These are phyloP conservation scores for Papilio glaucus DNA, from an alignment of 1,140 invertebrate genomes.

Conservation along the genomic window DNA sequence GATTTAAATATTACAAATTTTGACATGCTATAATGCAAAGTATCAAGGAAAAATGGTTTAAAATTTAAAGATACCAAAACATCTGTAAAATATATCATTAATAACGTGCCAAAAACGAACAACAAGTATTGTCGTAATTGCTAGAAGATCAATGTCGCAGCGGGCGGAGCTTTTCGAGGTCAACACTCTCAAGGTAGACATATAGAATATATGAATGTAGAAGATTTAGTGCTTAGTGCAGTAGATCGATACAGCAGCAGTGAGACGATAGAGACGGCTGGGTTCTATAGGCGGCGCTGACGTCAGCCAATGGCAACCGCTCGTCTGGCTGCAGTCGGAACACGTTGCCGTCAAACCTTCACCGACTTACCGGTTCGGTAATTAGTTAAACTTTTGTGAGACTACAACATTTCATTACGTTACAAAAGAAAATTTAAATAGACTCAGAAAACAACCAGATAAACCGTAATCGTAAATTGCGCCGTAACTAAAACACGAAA, in stretches of 20 bases:
- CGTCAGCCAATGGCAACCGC: conserved; percentile 69
- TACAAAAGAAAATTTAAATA: conserved; percentile 3
- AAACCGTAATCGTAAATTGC: conserved; percentile 65
- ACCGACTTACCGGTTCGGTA: conserved; percentile 76
- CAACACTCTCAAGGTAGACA: conserved; percentile 44
- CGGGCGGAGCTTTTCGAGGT: conserved; percentile 45
- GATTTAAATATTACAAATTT: conserved; percentile 4
- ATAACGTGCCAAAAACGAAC: conserved; percentile 29
- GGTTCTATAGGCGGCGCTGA: conserved; percentile 76
- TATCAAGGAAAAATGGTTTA: neutral
- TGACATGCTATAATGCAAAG: neutral
- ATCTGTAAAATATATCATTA: neutral
- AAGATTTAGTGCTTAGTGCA: conserved; percentile 62
- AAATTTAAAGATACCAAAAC: neutral
- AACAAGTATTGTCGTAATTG: conserved; percentile 31
- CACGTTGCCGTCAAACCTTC: conserved; percentile 74
- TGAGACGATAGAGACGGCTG: conserved; percentile 64
- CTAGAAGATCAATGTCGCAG: conserved; percentile 55
- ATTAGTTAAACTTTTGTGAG: conserved; percentile 57
- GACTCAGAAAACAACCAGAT: conserved; percentile 35
- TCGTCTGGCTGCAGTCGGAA: conserved; percentile 64
- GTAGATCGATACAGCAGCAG: conserved; percentile 76
- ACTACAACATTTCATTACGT: conserved; percentile 44
- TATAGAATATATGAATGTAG: conserved; percentile 48
- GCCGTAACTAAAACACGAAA: conserved; percentile 46